A percentile compares a stretch with the other conserved stretches of the same genome.
Evolutionary conservation across 2,113 vertebrate genomes (phyloP).

Genomic region (Syngnathus floridae): DNA sequence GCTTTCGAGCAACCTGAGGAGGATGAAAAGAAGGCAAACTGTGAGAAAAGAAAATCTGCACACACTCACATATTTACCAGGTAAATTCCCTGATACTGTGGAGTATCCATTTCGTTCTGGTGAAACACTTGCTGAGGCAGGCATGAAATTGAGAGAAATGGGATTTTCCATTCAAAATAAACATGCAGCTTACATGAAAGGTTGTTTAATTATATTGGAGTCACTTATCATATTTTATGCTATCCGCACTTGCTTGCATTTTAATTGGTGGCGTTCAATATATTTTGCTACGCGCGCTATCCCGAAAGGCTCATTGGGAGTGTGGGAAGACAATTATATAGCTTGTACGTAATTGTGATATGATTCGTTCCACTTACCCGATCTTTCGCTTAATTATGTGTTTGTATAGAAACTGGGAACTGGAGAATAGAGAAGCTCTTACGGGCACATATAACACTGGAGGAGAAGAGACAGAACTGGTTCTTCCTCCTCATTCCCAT

Average conservation of each 20-base stretch:
- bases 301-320: conserved; percentile 35
- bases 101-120: conserved; percentile 9
- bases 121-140: conserved; percentile 5
- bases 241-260: conserved; percentile 21
- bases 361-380: too few species aligned
- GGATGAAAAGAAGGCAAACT: conserved; percentile 2
- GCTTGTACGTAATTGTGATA: conserved; percentile 29
- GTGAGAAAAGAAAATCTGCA: conserved; percentile 12
- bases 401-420: conserved; percentile 40
- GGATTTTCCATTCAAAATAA: conserved; percentile 4
- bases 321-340: conserved; percentile 51
- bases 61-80: conserved; percentile 11
- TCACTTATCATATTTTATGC: conserved; percentile 8
- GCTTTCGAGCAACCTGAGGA: conserved; percentile 66
- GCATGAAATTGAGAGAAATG: conserved; percentile 23
- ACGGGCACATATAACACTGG: neutral
- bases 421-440: conserved; percentile 47
- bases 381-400: conserved; percentile 2
- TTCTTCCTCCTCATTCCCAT: conserved; percentile 26
- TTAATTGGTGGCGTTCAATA: conserved; percentile 14
- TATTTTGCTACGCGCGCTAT: conserved; percentile 16
- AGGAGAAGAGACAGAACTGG: conserved; percentile 24
- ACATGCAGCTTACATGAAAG: neutral
- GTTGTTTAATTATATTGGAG: conserved; percentile 12
- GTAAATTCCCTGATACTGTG: conserved; percentile 14